These are phyloP conservation scores for Rana temporaria DNA, from an alignment of 2,113 vertebrate genomes.

Conservation along the genomic window DNA sequence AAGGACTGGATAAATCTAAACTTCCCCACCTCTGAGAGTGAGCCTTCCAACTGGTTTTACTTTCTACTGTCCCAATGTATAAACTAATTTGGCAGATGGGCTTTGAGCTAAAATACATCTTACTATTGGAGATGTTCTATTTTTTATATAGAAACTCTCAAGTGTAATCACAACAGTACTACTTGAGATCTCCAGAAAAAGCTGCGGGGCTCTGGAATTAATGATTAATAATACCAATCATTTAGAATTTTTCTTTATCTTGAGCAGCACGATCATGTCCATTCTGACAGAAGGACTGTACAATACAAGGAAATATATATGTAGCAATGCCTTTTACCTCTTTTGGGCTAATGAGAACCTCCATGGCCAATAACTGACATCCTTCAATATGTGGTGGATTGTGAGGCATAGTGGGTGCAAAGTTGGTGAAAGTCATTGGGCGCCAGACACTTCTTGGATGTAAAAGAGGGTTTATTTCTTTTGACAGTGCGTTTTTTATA, in stretches of 20 bases:
- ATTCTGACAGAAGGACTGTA: constrained; percentile 4
- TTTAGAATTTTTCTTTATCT: constrained; percentile 16
- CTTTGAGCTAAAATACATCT: neutral
- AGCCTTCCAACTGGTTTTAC: neutral
- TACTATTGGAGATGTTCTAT: neutral
- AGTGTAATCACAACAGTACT: constrained; percentile 18
- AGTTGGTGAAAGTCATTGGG: too few relatives aligned
- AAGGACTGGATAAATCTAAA: neutral
- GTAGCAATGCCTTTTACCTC: too few relatives aligned
- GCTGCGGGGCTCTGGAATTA: constrained; percentile 9
- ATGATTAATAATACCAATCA: constrained; percentile 44
- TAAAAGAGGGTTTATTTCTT: too few relatives aligned
- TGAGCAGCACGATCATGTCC: constrained; percentile 27
- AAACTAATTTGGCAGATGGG: constrained; percentile 5
- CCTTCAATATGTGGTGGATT: too few relatives aligned
- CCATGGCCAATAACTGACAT: too few relatives aligned
- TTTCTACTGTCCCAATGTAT: constrained; percentile 1
- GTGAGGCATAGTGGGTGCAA: too few relatives aligned
- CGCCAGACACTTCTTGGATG: too few relatives aligned
- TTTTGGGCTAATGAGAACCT: too few relatives aligned
- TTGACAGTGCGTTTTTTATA: too few relatives aligned
- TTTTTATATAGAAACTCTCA: constrained; percentile 17
- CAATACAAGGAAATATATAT: neutral
- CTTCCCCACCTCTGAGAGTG: neutral
- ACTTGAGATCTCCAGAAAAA: constrained; percentile 15